These are phyloP conservation scores for Steinernema carpocapsae DNA, from an alignment of 2,888 invertebrate genomes.

Conservation along the genomic window DNA sequence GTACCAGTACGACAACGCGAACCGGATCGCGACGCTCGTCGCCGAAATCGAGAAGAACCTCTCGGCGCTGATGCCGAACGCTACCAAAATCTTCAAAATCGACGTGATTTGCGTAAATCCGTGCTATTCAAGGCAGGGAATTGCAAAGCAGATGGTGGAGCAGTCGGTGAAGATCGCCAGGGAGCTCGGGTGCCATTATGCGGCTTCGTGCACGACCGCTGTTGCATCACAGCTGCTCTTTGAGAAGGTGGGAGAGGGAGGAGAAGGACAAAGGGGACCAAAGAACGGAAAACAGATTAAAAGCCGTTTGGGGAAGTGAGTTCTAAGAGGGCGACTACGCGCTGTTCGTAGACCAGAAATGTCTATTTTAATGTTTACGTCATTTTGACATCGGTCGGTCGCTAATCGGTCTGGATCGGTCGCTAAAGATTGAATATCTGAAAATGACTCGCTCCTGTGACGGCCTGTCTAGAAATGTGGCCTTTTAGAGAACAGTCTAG, in stretches of 20 bases:
- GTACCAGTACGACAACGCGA: conserved; percentile 3
- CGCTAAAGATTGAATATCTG: too few relatives aligned
- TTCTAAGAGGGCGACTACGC: too few relatives aligned
- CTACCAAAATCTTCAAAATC: conserved; percentile 9
- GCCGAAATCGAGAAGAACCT: conserved; percentile 10
- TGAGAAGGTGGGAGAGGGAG: background rate
- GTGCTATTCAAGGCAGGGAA: background rate
- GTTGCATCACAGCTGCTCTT: conserved; percentile 1
- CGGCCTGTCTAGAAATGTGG: too few relatives aligned
- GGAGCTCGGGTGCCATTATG: conserved; percentile 5
- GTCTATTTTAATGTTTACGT: too few relatives aligned
- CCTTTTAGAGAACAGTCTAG: too few relatives aligned
- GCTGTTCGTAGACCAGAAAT: too few relatives aligned
- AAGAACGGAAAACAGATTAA: too few relatives aligned
- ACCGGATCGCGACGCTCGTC: conserved; percentile 9
- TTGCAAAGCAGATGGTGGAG: conserved; percentile 20
- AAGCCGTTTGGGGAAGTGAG: too few relatives aligned
- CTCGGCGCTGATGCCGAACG: background rate
- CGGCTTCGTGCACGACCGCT: background rate
- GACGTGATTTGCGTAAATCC: conserved; percentile 25
- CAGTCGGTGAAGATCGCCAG: conserved; percentile 7
- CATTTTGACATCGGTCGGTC: too few relatives aligned
- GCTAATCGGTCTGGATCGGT: too few relatives aligned
- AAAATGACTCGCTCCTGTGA: too few relatives aligned
- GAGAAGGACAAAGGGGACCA: background rate